A percentile compares a stretch with the other conserved stretches of the same genome.
Evolutionary conservation across 2,113 vertebrate genomes (phyloP).

Genomic region (Lanius ludovicianus): DNA sequence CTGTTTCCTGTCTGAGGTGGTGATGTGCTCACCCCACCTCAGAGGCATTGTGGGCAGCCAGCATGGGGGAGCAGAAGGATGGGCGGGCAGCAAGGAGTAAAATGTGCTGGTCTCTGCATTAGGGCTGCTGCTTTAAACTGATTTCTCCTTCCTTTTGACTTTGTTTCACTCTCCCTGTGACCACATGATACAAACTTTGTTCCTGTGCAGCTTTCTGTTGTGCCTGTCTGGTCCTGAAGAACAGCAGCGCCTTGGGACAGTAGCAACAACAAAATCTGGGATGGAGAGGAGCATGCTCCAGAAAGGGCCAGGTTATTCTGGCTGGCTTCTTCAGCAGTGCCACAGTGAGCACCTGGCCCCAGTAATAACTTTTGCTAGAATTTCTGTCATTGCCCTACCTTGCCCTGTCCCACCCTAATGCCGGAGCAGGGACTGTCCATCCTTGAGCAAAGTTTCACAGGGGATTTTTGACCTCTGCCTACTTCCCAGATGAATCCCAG

Average conservation of each 20-base stretch:
- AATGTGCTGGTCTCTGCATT: background rate
- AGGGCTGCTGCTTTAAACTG: background rate
- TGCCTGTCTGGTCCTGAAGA: background rate
- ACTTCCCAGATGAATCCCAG: background rate
- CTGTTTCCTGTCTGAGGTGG: background rate
- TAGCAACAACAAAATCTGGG: background rate
- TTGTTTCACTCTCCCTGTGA: background rate
- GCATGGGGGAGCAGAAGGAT: accelerated
- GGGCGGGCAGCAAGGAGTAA: background rate
- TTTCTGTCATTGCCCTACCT: background rate
- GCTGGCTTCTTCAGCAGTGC: accelerated
- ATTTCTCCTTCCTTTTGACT: background rate
- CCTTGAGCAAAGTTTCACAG: background rate
- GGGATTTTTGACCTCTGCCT: background rate
- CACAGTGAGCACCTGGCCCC: background rate
- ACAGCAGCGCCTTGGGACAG: background rate
- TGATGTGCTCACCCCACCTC: accelerated
- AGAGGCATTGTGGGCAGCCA: accelerated
- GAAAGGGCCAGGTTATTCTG: accelerated
- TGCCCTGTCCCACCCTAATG: background rate
- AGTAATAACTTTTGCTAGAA: background rate
- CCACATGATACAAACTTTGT: background rate
- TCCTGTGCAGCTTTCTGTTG: accelerated
- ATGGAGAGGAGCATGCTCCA: accelerated
- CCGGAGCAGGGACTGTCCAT: background rate